A percentile compares a stretch with the other conserved stretches of the same genome.
phyloP scores from a whole-genome alignment of 2,888 invertebrate genomes.

The Mythimna vitellina region DNA sequence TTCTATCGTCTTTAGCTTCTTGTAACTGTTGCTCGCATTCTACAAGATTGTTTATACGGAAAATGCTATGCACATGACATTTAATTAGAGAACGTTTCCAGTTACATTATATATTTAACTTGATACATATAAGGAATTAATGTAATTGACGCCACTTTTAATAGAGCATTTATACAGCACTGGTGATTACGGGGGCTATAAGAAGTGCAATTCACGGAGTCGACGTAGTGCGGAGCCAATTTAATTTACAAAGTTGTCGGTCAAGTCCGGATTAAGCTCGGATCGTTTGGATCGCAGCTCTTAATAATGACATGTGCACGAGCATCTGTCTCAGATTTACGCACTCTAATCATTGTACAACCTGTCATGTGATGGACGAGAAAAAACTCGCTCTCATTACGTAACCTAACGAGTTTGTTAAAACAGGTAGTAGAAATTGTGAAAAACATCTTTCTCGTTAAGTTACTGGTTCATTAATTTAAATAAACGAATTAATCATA shows the following conservation, averaged over 20 bases:
- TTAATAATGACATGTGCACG: conserved; percentile 79
- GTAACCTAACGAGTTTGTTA: conserved; percentile 23
- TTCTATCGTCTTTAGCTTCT: conserved; percentile 71
- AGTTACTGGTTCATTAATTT: conserved; percentile 24
- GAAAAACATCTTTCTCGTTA: conserved; percentile 12
- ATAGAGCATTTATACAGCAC: conserved; percentile 84
- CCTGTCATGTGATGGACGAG: conserved; percentile 35
- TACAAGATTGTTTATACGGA: conserved; percentile 80
- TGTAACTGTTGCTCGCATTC: conserved; percentile 76
- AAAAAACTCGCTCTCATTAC: conserved; percentile 37
- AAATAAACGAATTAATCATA: conserved; percentile 9
- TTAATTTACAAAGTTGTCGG: conserved; percentile 88
- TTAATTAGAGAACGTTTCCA: conserved; percentile 81
- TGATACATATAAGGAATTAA: conserved; percentile 84
- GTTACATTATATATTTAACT: conserved; percentile 81
- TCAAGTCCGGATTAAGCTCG: conserved; percentile 81
- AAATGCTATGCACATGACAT: conserved; percentile 81
- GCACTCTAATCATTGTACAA: conserved; percentile 67
- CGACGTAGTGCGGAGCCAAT: conserved; percentile 82
- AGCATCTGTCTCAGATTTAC: conserved; percentile 77
- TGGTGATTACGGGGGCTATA: conserved; percentile 83
- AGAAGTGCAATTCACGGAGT: conserved; percentile 84
- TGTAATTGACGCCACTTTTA: conserved; percentile 88
- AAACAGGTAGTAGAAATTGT: conserved; percentile 3
- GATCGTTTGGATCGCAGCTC: conserved; percentile 69